Evolutionary conservation across 2,797 vertebrate species (phyloP), one percentile per base, ranked within the genome.

Genomic region (Leptoclinus maculatus): DNA sequence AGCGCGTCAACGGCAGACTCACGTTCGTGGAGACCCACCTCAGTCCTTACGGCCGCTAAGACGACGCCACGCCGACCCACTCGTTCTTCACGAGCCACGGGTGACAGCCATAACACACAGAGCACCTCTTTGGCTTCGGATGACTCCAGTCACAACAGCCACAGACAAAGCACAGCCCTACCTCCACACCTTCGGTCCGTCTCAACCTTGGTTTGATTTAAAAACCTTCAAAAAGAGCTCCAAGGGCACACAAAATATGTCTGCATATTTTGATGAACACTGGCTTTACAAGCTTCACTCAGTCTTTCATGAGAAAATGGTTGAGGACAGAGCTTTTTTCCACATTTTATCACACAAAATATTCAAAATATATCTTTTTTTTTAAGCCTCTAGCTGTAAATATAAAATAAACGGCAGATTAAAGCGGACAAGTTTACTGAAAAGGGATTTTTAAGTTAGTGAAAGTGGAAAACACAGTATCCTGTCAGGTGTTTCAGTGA

Each of bases 71-170:
- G 78, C 59, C 71, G 64, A 67, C 72, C 74, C 51, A 53, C 53
- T 43, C 32, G 4, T 41, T 57, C 77, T 76, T 67, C 67, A 76
- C 39, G 54, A 86, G 74, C 70, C 83, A 87, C 65, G 71, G 80
- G 74, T 32, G 57, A 80, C 45, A 91, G 87, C 67, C 92, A 90
- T 80, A 90, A 91, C 88, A 91, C 34, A 56, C 27, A 4, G 60
- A 39, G 17, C 74, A 67, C 78, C 57, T 66, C 62, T 62, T 56
- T 76, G 25, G 76, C 19, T 72, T 0, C 12, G 66, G 64, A 67
- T 75, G 82, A 85, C 70, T 84, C 77, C 62, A 91, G 91, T n/a
- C 88, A 83, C 88, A 91, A 91, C 89, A 91, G 69, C 67, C 27
- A 12, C 54, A 84, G 81, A 85, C 80, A 73, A 62, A 83, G 78